Conservation (phyloP, 2,888 invertebrate genomes). For the Sialis fuliginosa region DNA sequence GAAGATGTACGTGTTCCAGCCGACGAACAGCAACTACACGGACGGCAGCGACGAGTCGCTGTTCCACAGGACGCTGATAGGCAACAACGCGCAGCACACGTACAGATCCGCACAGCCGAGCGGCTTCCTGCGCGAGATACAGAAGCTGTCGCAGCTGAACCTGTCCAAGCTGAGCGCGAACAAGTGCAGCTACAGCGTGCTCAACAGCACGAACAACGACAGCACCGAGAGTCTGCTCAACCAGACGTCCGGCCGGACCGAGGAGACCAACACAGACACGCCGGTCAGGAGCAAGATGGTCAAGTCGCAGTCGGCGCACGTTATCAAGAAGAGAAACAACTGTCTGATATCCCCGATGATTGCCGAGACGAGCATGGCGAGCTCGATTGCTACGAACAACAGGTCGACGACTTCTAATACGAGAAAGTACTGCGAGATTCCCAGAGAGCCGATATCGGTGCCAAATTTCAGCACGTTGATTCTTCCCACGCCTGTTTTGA, state of each 20-base stretch:
- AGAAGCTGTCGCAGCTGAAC: constrained; percentile 52
- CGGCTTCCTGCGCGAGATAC: constrained; percentile 43
- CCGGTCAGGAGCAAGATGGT: constrained; percentile 23
- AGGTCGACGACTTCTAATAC: constrained; percentile 13
- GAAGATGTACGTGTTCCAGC: constrained; percentile 27
- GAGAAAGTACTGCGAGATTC: constrained; percentile 19
- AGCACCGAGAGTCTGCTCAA: constrained; percentile 44
- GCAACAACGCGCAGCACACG: constrained; percentile 1
- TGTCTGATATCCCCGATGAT: constrained; percentile 19
- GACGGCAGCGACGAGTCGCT: constrained; percentile 23
- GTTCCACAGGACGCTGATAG: constrained; percentile 3
- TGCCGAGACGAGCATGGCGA: constrained; percentile 18
- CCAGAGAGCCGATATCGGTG: constrained; percentile 53
- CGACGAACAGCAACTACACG: constrained; percentile 25
- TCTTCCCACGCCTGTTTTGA: constrained; percentile 43
- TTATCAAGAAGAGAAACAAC: constrained; percentile 28
- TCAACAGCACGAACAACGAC: constrained; percentile 39
- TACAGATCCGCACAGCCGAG: constrained; percentile 4
- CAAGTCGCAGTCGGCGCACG: constrained; percentile 39
- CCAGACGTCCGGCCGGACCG: constrained; percentile 12
- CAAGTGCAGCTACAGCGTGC: constrained; percentile 53
- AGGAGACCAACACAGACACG: constrained; percentile 14
- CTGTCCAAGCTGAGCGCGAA: constrained; percentile 41
- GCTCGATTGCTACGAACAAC: constrained; percentile 11
- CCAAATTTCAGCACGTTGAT: constrained; percentile 52